Evolutionary conservation across 2,113 vertebrate species (phyloP).

Genomic region (Mesembrinibis cayennensis): DNA sequence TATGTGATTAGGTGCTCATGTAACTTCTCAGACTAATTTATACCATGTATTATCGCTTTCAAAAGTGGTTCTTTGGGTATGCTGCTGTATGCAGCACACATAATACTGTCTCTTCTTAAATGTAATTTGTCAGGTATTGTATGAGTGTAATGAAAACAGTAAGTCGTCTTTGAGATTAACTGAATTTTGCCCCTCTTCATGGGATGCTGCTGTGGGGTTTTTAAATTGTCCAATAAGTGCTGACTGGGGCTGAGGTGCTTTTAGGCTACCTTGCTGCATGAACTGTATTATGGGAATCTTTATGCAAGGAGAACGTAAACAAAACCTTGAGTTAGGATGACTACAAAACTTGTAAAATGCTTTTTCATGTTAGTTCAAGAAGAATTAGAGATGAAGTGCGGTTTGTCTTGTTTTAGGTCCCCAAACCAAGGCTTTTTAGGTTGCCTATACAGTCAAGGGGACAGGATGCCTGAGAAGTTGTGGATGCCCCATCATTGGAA

Average conservation of each 20-base stretch:
- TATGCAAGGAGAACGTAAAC: not conserved
- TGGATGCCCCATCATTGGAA: not conserved
- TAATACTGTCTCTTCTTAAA: not conserved
- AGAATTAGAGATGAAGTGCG: not conserved
- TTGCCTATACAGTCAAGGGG: not conserved
- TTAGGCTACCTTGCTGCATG: not conserved
- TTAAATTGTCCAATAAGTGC: not conserved
- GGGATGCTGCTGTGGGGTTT: not conserved
- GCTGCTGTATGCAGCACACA: not conserved
- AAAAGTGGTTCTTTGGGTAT: not conserved
- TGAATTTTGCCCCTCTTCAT: not conserved
- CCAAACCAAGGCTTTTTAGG: not conserved
- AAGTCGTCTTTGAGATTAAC: not conserved
- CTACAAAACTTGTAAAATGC: not conserved
- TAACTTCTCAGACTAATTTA: not conserved
- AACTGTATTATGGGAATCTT: not conserved
- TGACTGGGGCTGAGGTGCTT: not conserved
- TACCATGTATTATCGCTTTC: not conserved
- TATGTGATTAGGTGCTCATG: not conserved
- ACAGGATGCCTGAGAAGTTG: not conserved
- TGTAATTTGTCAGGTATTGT: not conserved
- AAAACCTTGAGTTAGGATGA: not conserved
- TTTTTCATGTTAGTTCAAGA: not conserved
- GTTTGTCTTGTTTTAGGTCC: not conserved
- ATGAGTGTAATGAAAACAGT: not conserved